phyloP scores from a whole-genome alignment of 1,140 invertebrate genomes.

The Eueides isabella region DNA sequence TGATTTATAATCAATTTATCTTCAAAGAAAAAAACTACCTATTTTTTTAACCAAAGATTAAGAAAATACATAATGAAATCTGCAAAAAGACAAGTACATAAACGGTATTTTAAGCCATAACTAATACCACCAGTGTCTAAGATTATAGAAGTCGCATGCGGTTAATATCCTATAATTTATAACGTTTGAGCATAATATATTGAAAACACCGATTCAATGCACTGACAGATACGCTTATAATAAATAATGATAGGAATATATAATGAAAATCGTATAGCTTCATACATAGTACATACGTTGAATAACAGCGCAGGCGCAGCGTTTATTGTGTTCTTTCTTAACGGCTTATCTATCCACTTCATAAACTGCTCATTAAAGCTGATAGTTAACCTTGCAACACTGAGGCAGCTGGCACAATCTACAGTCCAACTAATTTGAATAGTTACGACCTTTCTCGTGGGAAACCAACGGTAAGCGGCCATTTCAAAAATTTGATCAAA shows the following conservation, averaged over 20 bases:
- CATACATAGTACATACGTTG: not conserved
- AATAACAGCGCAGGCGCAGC: not conserved
- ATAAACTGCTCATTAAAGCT: constrained; percentile 23
- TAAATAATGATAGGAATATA: not conserved
- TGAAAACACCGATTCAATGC: not conserved
- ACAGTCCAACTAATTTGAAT: constrained; percentile 49
- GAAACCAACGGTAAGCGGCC: constrained; percentile 36
- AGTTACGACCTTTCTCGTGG: constrained; percentile 51
- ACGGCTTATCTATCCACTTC: constrained; percentile 23
- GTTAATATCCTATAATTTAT: constrained; percentile 4
- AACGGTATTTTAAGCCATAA: not conserved
- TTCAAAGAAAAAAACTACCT: too few relatives aligned
- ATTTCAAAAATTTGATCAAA: constrained; percentile 48
- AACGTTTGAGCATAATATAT: not conserved
- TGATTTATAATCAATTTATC: too few relatives aligned
- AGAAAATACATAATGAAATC: not conserved
- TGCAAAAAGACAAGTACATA: not conserved
- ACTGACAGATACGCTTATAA: not conserved
- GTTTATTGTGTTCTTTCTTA: constrained; percentile 16
- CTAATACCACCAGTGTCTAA: not conserved
- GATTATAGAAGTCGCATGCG: not conserved
- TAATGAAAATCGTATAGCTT: not conserved
- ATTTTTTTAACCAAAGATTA: too few relatives aligned
- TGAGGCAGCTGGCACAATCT: constrained; percentile 32
- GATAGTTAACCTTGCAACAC: constrained; percentile 39